Evolutionary conservation across 1,140 invertebrate species (phyloP), one percentile per base, ranked within the genome.

Genomic region (Pseudomyrmex sp.): DNA sequence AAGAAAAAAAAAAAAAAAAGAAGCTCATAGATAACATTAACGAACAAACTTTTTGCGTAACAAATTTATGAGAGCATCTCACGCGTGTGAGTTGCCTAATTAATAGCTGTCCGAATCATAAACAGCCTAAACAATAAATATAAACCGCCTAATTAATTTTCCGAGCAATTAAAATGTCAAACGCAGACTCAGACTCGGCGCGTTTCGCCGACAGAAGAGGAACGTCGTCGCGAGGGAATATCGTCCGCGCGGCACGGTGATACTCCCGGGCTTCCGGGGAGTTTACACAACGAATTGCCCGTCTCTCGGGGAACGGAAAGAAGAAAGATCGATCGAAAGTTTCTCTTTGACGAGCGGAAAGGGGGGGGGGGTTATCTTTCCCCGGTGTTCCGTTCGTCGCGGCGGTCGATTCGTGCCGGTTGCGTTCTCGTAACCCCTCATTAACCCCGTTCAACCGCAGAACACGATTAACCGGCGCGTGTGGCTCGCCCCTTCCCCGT

Each of bases 381-480:
- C 26, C 35, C 1, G 5, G 5, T 35, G n/a, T 58, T 46, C 44
- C 77, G 12, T 15, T 62, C 62, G 52, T 74, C 72, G 63, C 75
- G 61, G 23, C 72, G 75, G 61, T 15, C 72, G 83, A 83, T 58
- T 66, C 63, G 82, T 72, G 61, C 50, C 62, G 35, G 44, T 69
- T 35, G 35, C 35, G 20, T 9, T 23, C 77, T 52, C 52, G 77
- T 88, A 89, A 90, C 85, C 88, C 89, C 88, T 91, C 85, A 90
- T 91, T 91, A 90, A 90, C 89, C 88, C 82, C 82, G 90, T 90
- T 88, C 84, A 89, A 77, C 72, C 72, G 84, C 18, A 77, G 61
- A 63, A 76, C 23, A 48, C 76, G 56, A 80, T 72, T 80, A 26
- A 35, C 35, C 66, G 48, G 20, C 48, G 18, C 66, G 18, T 15